Percentiles rank a stretch among this genome's conserved stretches.
These are phyloP conservation scores for Andricus grossulariae DNA, from an alignment of 1,140 invertebrate species.

Conservation along the genomic window DNA sequence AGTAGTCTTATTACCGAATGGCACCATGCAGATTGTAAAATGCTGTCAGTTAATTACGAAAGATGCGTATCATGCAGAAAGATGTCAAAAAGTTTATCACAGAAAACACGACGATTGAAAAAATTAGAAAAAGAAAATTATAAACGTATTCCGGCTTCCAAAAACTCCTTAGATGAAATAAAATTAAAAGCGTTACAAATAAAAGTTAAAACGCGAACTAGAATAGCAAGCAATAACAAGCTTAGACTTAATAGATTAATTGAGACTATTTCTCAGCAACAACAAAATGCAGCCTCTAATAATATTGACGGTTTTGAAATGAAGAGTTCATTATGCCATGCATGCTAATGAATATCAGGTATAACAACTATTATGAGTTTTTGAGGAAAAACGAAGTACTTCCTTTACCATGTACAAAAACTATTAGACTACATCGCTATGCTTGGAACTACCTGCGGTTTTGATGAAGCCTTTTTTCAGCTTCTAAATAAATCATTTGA, in stretches of 20 bases:
- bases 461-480: slow-evolving; percentile 42
- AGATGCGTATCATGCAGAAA: background rate
- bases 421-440: slow-evolving; percentile 39
- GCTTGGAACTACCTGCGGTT: slow-evolving; percentile 37
- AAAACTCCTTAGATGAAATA: slow-evolving; percentile 4
- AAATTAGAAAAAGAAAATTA: background rate
- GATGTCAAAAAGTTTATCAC: background rate
- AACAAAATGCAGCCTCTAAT: slow-evolving; percentile 1
- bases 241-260: background rate
- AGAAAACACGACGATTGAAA: background rate
- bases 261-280: slow-evolving; percentile 13
- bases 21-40: too few relatives aligned
- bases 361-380: slow-evolving; percentile 50
- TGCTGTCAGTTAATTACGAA: background rate
- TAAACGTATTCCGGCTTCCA: background rate
- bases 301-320: slow-evolving; percentile 29
- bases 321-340: slow-evolving; percentile 50
- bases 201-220: slow-evolving; percentile 2
- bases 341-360: slow-evolving; percentile 48
- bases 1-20: too few relatives aligned
- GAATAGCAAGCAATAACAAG: slow-evolving; percentile 5
- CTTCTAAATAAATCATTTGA: slow-evolving; percentile 37
- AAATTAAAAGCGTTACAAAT: slow-evolving; percentile 25
- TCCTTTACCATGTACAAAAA: slow-evolving; percentile 44
- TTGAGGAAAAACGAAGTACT: slow-evolving; percentile 45